Conservation (phyloP, 2,797 vertebrate species). For the Ambastaia sidthimunki region DNA sequence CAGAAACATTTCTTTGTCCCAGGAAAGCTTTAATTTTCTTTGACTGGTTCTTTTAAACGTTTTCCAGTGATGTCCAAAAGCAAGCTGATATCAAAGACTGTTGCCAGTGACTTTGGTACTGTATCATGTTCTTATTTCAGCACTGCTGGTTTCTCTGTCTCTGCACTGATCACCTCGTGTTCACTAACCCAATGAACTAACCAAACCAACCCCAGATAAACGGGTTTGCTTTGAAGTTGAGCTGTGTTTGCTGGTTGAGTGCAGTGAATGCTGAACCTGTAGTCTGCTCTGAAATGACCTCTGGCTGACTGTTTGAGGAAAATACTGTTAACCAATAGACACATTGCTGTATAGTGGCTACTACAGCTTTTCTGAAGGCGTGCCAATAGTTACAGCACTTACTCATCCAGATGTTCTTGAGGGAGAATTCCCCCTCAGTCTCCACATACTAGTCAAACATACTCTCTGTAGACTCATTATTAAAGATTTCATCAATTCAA, state of each 20-base stretch:
- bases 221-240: slow-evolving; percentile 5
- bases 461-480: too few relatives aligned
- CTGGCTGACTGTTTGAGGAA: background rate
- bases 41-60: slow-evolving; percentile 75
- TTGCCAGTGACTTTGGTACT: slow-evolving; percentile 98
- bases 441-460: background rate
- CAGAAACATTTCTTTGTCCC: background rate
- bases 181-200: slow-evolving; percentile 75
- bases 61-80: slow-evolving; percentile 97
- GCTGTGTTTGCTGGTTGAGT: slow-evolving; percentile 1
- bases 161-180: slow-evolving; percentile 74
- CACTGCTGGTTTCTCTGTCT: slow-evolving; percentile 72
- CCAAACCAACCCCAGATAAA: slow-evolving; percentile 43
- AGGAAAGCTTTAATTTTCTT: slow-evolving; percentile 1
- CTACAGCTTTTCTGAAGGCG: background rate
- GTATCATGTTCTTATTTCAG: slow-evolving; percentile 75
- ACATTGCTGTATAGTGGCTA: background rate
- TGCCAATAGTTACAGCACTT: background rate
- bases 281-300: background rate
- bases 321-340: background rate
- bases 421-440: background rate
- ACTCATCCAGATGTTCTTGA: background rate
- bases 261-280: background rate
- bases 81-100: slow-evolving; percentile 98
- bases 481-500: too few relatives aligned